These are phyloP conservation scores for Silurus lanzhouensis DNA, from an alignment of 2,797 vertebrate genomes.

Conservation along the genomic window DNA sequence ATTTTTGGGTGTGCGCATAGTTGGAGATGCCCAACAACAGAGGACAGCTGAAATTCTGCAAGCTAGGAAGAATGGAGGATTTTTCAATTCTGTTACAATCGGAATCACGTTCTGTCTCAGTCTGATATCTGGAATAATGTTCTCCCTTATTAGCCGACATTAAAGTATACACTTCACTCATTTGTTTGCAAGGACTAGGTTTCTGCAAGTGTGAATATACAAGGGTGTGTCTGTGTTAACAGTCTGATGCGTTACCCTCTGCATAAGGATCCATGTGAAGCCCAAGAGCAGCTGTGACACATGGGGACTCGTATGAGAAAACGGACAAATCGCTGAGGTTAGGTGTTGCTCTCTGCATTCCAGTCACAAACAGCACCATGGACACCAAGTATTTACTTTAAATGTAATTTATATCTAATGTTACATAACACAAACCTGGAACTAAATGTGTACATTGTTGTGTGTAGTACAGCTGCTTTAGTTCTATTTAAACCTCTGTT, in stretches of 20 bases:
- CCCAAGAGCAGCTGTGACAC: slow-evolving; percentile 11
- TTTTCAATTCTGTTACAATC: slow-evolving; percentile 48
- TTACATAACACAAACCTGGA: slow-evolving; percentile 42
- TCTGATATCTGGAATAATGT: slow-evolving; percentile 42
- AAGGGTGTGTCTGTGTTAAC: neutral
- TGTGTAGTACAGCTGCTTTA: slow-evolving; percentile 40
- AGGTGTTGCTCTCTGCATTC: slow-evolving; percentile 42
- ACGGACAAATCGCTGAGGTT: slow-evolving; percentile 14
- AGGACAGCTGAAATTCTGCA: slow-evolving; percentile 16
- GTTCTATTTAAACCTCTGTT: slow-evolving; percentile 34
- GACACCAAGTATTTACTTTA: slow-evolving; percentile 27
- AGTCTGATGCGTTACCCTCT: neutral
- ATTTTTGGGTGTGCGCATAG: neutral
- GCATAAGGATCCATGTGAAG: slow-evolving; percentile 10
- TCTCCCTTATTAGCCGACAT: slow-evolving; percentile 35
- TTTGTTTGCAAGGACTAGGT: slow-evolving; percentile 11
- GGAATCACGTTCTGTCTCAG: slow-evolving; percentile 16
- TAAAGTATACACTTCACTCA: slow-evolving; percentile 11
- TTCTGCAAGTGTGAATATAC: slow-evolving; percentile 17
- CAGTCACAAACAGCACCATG: slow-evolving; percentile 26
- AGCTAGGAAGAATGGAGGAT: slow-evolving; percentile 18
- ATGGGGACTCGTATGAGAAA: slow-evolving; percentile 23
- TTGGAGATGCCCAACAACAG: slow-evolving; percentile 3
- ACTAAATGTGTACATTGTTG: slow-evolving; percentile 44
- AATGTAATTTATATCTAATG: slow-evolving; percentile 37